A percentile compares a stretch with the other conserved stretches of the same genome.
These are phyloP conservation scores for Botia kubotai DNA, from an alignment of 2,797 vertebrate species.

Conservation along the genomic window DNA sequence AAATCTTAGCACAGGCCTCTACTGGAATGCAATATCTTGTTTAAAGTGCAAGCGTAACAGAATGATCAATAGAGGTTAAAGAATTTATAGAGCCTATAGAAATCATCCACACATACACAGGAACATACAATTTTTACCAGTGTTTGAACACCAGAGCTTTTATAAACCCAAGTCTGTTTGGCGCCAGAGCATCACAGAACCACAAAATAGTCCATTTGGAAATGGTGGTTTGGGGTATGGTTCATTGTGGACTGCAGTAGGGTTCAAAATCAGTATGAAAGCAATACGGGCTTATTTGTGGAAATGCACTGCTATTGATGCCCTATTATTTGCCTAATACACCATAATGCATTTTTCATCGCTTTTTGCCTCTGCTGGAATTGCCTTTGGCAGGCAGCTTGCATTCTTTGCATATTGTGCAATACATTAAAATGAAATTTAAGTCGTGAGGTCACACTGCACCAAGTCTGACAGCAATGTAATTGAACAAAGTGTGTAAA, in stretches of 20 bases:
- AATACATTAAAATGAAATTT: neutral
- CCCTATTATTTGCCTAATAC: neutral
- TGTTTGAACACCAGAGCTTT: neutral
- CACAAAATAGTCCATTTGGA: neutral
- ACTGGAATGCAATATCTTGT: slow-evolving; percentile 70
- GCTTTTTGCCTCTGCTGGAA: neutral
- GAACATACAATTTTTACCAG: neutral
- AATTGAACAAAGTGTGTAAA: neutral
- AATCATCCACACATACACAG: neutral
- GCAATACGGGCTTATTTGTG: neutral
- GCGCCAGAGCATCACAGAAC: neutral
- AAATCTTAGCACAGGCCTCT: slow-evolving; percentile 48
- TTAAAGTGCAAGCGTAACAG: slow-evolving; percentile 18
- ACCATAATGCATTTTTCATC: neutral
- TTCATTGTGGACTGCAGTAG: neutral
- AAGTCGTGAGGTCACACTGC: neutral
- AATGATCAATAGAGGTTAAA: slow-evolving; percentile 66
- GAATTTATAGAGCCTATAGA: slow-evolving; percentile 62
- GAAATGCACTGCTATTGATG: neutral
- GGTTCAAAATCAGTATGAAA: neutral
- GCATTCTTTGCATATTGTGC: neutral
- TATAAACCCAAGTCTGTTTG: neutral
- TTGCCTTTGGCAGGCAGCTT: neutral
- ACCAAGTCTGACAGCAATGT: neutral
- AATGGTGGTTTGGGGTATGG: neutral